phyloP scores from a whole-genome alignment of 2,888 invertebrate genomes.

The Agrotis ipsilon region DNA sequence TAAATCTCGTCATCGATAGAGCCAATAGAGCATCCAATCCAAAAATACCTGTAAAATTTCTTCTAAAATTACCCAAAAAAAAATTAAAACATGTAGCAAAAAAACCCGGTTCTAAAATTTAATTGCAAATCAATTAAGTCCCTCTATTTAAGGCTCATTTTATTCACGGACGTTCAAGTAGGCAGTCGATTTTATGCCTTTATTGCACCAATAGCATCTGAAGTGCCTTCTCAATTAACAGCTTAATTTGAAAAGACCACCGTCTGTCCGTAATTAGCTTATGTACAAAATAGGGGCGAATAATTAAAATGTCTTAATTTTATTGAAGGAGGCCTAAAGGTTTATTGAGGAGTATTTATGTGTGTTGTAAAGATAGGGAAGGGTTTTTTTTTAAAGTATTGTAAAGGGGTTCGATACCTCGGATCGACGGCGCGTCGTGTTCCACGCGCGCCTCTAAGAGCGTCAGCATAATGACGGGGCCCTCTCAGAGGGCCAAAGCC shows the following conservation, averaged over 20 bases:
- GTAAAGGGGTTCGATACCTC: slow-evolving; percentile 32
- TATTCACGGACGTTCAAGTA: slow-evolving; percentile 82
- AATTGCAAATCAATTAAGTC: slow-evolving; percentile 80
- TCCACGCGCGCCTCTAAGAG: no score
- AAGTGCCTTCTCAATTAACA: slow-evolving; percentile 85
- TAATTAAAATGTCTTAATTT: slow-evolving; percentile 91
- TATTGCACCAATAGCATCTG: slow-evolving; percentile 83
- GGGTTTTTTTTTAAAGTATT: slow-evolving; percentile 32
- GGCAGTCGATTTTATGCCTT: slow-evolving; percentile 86
- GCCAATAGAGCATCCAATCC: background rate
- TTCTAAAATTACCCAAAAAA: slow-evolving; percentile 37
- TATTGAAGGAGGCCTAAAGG: slow-evolving; percentile 79
- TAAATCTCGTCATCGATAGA: slow-evolving; percentile 1
- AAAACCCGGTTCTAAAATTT: slow-evolving; percentile 63
- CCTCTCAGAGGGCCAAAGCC: no score
- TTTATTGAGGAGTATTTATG: slow-evolving; percentile 82
- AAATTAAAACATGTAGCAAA: slow-evolving; percentile 64
- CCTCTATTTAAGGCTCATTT: slow-evolving; percentile 75
- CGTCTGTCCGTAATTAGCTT: slow-evolving; percentile 73
- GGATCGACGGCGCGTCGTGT: no score
- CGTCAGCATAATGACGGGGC: no score
- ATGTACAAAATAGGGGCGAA: slow-evolving; percentile 88
- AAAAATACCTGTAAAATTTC: slow-evolving; percentile 25
- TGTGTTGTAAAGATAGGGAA: slow-evolving; percentile 78
- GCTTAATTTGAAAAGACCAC: slow-evolving; percentile 90